Conservation (phyloP, 23 tunicate genomes). For the Halocynthia aurantium region DNA sequence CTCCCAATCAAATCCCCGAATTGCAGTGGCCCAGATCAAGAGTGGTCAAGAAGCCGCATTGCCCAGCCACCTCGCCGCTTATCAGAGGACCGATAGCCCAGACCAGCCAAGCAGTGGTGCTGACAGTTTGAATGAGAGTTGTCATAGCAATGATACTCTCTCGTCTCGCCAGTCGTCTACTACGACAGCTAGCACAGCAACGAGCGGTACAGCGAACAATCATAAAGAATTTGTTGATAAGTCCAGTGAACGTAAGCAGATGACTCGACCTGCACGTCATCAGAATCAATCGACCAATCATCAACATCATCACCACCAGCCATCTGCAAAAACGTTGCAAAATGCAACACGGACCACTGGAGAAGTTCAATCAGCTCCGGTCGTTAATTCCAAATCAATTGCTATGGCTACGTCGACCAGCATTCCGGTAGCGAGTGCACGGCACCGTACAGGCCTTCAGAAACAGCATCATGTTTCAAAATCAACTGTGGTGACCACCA, state of each 20-base stretch:
- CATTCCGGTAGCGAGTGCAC: conserved; percentile 16
- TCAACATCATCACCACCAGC: too few species aligned
- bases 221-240: not conserved
- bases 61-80: not conserved
- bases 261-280: not conserved
- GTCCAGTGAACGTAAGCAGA: not conserved
- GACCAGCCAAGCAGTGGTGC: conserved; percentile 2
- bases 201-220: conserved; percentile 2
- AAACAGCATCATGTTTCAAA: conserved; percentile 6
- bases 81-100: not conserved
- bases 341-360: too few species aligned
- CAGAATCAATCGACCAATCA: not conserved
- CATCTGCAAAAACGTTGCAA: too few species aligned
- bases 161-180: conserved; percentile 76
- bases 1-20: not conserved
- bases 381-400: not conserved
- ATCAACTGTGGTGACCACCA: not conserved
- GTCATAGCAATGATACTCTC: conserved; percentile 42
- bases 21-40: not conserved
- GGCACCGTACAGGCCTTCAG: conserved; percentile 20
- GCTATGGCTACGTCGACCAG: conserved; percentile 18
- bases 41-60: not conserved
- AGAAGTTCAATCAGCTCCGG: too few species aligned
- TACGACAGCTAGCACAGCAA: conserved; percentile 36
- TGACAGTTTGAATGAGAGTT: conserved; percentile 5